A percentile compares a stretch with the other conserved stretches of the same genome.
These are phyloP conservation scores for Caenorhabditis sp. DNA, from an alignment of 2,888 invertebrate species.

Conservation along the genomic window DNA sequence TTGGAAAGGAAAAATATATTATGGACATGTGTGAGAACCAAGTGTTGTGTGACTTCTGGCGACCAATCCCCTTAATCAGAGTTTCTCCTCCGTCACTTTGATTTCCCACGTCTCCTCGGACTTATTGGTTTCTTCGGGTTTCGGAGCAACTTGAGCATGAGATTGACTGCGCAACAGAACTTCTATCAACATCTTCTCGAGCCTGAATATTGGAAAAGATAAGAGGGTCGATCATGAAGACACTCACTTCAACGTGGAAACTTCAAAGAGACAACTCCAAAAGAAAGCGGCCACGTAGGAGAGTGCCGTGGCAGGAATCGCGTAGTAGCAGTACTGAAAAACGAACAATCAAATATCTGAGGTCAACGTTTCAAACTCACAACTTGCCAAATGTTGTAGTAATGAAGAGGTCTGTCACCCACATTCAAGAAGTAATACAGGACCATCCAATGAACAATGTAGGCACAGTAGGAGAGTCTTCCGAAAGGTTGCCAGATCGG, in stretches of 20 bases:
- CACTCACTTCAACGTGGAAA: slow-evolving; percentile 60
- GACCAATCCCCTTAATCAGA: slow-evolving; percentile 6
- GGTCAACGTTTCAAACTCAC: slow-evolving; percentile 22
- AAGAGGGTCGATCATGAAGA: background rate
- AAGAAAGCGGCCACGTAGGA: slow-evolving; percentile 62
- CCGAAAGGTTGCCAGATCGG: slow-evolving; percentile 88
- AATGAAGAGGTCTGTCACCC: slow-evolving; percentile 50
- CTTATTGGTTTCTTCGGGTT: slow-evolving; percentile 11
- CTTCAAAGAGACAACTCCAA: slow-evolving; percentile 68
- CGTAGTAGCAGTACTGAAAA: slow-evolving; percentile 61
- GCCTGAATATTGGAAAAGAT: slow-evolving; percentile 17
- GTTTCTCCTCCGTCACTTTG: slow-evolving; percentile 4
- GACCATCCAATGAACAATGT: slow-evolving; percentile 86
- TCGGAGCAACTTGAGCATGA: background rate
- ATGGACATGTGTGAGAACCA: background rate
- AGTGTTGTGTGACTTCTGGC: slow-evolving; percentile 7
- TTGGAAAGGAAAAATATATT: slow-evolving; percentile 12
- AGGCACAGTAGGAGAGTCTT: slow-evolving; percentile 93
- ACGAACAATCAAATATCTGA: background rate
- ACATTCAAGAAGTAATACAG: slow-evolving; percentile 62
- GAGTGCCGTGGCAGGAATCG: slow-evolving; percentile 47
- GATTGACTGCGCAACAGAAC: slow-evolving; percentile 15
- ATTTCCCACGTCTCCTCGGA: slow-evolving; percentile 36
- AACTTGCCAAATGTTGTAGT: slow-evolving; percentile 46
- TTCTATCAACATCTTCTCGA: slow-evolving; percentile 62